Base-by-base conservation (phyloP, 2,113 vertebrate species). In the Macaca nemestrina region DNA sequence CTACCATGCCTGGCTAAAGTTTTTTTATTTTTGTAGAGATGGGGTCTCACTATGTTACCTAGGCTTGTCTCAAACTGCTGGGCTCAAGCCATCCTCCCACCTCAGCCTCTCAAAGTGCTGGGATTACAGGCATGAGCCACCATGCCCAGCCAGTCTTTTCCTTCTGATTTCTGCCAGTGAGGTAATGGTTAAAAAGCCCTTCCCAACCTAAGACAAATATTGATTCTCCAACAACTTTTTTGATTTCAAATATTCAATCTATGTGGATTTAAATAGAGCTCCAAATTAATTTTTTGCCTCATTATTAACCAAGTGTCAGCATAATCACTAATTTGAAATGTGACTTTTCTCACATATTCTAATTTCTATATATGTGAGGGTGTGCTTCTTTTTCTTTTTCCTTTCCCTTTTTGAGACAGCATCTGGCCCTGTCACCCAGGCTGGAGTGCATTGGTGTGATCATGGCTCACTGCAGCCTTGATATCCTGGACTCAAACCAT, bases 201-300 rank as follows among this genome's bases (percentile, higher is more conserved):
- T 91, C 76, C 68, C 3, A 88, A 43, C 18, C 9, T 50, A 81
- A 94, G 48, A 76, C 10, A 86, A 25, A 61, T 70, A 59, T 32
- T 76, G 55, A 61, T 81, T 81, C 50, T 85, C 55, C 64, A 57
- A 80, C 52, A 83, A 78, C 57, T 22, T 52, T 78, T 79, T 79
- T 79, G 8, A 48, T 45, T 79, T 52, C 91, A 95, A 95, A 75
- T 82, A 95, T 95, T 93, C 75, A 68, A 93, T 75, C 45, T 30
- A 78, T 82, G 50, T 91, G 92, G 40, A 78, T 90, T 90, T 95
- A 70, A 91, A 78, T 76, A 91, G 82, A 52, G 25, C 20, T 92
- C 70, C 70, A 94, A 83, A 57, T 79, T 32, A 76, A 45, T 70
- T 85, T 88, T 89, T 90, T 73, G 70, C 76, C 14, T 91, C 40